Evolutionary conservation across 1,140 invertebrate species (phyloP).

Genomic region (Laupala kohalensis): DNA sequence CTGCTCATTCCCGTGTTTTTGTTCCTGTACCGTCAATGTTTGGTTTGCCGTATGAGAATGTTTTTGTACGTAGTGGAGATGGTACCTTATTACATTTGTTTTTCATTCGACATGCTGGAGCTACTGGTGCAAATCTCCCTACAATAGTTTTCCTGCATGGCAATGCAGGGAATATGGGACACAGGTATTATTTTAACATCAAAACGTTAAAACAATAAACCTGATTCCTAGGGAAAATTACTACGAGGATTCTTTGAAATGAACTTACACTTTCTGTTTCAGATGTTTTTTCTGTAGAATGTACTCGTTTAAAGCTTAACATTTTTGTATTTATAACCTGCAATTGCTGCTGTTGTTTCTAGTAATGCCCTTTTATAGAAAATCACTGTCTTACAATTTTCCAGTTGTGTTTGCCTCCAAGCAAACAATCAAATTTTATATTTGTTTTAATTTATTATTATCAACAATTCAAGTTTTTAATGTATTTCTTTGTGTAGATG

Average conservation of each 20-base stretch:
- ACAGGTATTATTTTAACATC: slow-evolving; percentile 52
- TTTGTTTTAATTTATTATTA: too few relatives aligned
- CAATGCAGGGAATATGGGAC: slow-evolving; percentile 93
- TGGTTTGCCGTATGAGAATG: slow-evolving; percentile 71
- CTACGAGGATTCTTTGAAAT: too few relatives aligned
- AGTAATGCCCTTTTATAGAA: too few relatives aligned
- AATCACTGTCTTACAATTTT: too few relatives aligned
- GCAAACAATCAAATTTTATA: too few relatives aligned
- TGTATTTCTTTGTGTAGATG: too few relatives aligned
- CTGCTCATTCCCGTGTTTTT: slow-evolving; percentile 71
- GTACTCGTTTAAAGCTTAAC: background rate
- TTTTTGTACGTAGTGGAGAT: slow-evolving; percentile 64
- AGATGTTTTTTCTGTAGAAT: background rate
- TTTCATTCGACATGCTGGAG: slow-evolving; percentile 65
- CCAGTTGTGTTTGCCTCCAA: too few relatives aligned
- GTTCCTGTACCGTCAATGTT: slow-evolving; percentile 71
- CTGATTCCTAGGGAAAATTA: too few relatives aligned
- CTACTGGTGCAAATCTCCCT: slow-evolving; percentile 45
- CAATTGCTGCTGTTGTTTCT: too few relatives aligned
- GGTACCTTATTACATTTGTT: slow-evolving; percentile 72
- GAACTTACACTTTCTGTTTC: background rate
- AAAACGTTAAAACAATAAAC: too few relatives aligned
- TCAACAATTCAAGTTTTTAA: too few relatives aligned
- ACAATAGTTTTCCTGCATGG: slow-evolving; percentile 88
- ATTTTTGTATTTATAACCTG: too few relatives aligned